Conservation (phyloP, 1,140 invertebrate genomes). For the Cotesia vestalis region DNA sequence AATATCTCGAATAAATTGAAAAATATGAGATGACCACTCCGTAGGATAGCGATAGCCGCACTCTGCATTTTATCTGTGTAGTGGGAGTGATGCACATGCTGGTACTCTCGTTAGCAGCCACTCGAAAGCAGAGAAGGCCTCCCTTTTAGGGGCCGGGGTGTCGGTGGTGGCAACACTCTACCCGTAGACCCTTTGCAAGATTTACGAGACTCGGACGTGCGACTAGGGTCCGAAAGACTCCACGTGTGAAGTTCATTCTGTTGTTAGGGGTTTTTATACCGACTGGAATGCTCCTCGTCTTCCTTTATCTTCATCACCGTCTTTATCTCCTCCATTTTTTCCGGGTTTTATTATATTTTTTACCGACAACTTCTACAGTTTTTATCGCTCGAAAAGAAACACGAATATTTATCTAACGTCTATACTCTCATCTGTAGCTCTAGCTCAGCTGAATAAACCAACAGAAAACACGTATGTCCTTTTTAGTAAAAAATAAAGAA, state of each 20-base stretch:
- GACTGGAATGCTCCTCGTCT: neutral
- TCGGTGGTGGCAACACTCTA: neutral
- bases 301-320: neutral
- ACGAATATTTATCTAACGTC: too few species aligned
- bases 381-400: neutral
- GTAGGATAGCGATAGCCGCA: neutral
- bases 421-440: too few species aligned
- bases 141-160: neutral
- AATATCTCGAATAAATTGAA: slow-evolving; percentile 23
- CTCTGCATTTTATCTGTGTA: too few species aligned
- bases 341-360: slow-evolving; percentile 1
- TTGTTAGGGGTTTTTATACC: neutral
- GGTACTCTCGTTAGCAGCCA: slow-evolving; percentile 26
- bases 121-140: neutral
- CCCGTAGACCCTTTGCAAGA: slow-evolving; percentile 24
- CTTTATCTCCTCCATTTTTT: neutral
- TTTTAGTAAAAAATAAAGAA: too few species aligned
- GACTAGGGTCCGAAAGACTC: slow-evolving; percentile 19
- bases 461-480: too few species aligned
- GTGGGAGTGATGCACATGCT: slow-evolving; percentile 9
- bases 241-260: slow-evolving; percentile 7
- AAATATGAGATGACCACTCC: slow-evolving; percentile 20
- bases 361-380: neutral
- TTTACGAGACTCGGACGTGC: slow-evolving; percentile 28
- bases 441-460: too few species aligned